Conservation (phyloP, 1,140 invertebrate species). For the Bursaphelenchus mucronatus region DNA sequence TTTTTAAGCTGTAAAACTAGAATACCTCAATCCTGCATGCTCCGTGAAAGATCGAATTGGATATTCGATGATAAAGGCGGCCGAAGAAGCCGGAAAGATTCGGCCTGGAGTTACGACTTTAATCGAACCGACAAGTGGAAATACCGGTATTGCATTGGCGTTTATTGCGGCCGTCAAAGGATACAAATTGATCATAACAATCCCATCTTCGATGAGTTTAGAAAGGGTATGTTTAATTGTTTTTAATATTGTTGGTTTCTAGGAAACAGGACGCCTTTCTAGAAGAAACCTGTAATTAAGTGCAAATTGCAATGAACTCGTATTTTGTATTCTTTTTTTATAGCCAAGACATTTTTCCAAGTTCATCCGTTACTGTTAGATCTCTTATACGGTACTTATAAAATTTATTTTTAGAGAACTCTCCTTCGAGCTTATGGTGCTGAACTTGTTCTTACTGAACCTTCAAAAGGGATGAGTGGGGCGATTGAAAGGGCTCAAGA, state of each 20-base stretch:
- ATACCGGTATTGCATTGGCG: constrained; percentile 57
- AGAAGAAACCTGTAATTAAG: neutral
- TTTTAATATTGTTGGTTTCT: constrained; percentile 20
- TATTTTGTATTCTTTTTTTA: too few relatives aligned
- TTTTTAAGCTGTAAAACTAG: constrained; percentile 51
- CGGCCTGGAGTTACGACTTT: constrained; percentile 59
- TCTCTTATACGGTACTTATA: neutral
- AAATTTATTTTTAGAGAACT: constrained; percentile 45
- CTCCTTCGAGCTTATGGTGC: constrained; percentile 56
- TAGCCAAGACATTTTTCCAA: too few relatives aligned
- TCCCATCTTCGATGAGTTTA: constrained; percentile 62
- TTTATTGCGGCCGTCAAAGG: constrained; percentile 47
- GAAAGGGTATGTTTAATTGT: constrained; percentile 31
- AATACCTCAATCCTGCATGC: constrained; percentile 57
- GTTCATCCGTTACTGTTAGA: neutral
- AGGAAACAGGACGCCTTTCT: constrained; percentile 1
- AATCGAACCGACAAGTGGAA: constrained; percentile 61
- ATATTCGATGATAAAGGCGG: constrained; percentile 57
- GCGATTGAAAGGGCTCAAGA: constrained; percentile 54
- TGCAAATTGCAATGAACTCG: too few relatives aligned
- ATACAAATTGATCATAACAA: constrained; percentile 62
- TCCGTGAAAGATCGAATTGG: constrained; percentile 59
- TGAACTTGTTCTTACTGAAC: constrained; percentile 54
- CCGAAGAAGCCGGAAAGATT: constrained; percentile 61
- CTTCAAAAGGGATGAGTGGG: constrained; percentile 49